Evolutionary conservation across 2,113 vertebrate species (phyloP), one percentile per base, ranked within the genome.

Genomic region (Chloroceryle aenea): DNA sequence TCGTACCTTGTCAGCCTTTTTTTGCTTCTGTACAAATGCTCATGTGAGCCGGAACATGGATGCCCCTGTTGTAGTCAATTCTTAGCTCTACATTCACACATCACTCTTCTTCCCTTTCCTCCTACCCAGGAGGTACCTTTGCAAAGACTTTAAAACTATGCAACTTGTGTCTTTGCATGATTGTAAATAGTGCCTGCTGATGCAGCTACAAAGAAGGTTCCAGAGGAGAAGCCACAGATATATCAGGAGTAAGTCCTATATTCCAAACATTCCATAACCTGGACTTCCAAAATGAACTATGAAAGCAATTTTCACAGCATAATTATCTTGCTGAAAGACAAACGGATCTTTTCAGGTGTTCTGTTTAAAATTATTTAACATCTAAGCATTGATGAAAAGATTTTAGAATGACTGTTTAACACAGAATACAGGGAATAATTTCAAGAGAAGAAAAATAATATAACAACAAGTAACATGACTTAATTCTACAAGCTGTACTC

Each of bases 341-440:
- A 56, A 79, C 45, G 22, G 18, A 87, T 71, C 42, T 87, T 72
- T 68, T 81, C 25, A 53, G 18, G 58, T 0, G 0, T 17, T 80
- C 79, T 81, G 43, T 74, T 94, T 83, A 59, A 85, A 87, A 63
- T 77, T 72, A 62, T 64, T 93, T 73, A 79, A 78, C 34, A 73
- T 29, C 1, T 3, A 81, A 64, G 13, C 68, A 69, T 42, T 32
- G 71, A 69, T 48, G 66, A 62, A 73, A 95, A 83, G 34, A 50
- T 27, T 64, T 55, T 4, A 61, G 43, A 84, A 61, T 19, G 3
- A 63, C 67, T 74, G 25, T 90, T 88, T 64, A 71, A 53, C 78
- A 92, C 17, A 82, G 48, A 82, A 62, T 12, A 78, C 25, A 73
- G n/a, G 42, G n/a, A 89, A 38, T 32, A 56, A 93, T 63, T 81